Evolutionary conservation across 2,888 invertebrate genomes (phyloP).

Genomic region (Aleiodes alternator): DNA sequence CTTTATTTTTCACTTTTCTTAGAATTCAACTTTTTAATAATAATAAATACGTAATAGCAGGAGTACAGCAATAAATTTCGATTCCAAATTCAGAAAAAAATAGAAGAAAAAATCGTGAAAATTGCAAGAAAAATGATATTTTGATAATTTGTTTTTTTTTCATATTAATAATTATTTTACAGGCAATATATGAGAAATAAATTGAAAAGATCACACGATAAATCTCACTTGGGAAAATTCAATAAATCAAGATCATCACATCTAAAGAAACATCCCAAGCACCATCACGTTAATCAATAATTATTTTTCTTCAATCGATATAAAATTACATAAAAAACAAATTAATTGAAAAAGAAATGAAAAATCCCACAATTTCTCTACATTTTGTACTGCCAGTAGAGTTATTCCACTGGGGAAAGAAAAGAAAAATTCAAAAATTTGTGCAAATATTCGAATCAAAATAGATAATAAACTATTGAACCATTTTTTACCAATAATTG

Average conservation of each 20-base stretch:
- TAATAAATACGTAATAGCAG: not conserved
- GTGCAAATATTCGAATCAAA: too few species aligned
- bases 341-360: conserved; percentile 40
- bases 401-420: not conserved
- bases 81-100: conserved; percentile 28
- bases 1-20: conserved; percentile 36
- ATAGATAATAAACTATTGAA: too few species aligned
- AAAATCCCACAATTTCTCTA: not conserved
- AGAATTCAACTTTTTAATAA: not conserved
- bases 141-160: conserved; percentile 10
- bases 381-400: conserved; percentile 33
- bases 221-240: conserved; percentile 64
- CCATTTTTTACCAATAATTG: too few species aligned
- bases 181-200: conserved; percentile 65
- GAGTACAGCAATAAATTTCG: conserved; percentile 20
- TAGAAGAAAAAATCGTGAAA: not conserved
- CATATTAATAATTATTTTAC: conserved; percentile 62
- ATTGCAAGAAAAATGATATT: conserved; percentile 19
- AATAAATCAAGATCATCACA: conserved; percentile 66
- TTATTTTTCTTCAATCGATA: conserved; percentile 35
- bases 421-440: too few species aligned
- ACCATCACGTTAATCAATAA: conserved; percentile 70
- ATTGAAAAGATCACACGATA: conserved; percentile 62
- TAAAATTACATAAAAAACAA: conserved; percentile 10
- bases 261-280: conserved; percentile 65